These are phyloP conservation scores for Syrrhaptes paradoxus DNA, from an alignment of 2,113 vertebrate species.

Conservation along the genomic window DNA sequence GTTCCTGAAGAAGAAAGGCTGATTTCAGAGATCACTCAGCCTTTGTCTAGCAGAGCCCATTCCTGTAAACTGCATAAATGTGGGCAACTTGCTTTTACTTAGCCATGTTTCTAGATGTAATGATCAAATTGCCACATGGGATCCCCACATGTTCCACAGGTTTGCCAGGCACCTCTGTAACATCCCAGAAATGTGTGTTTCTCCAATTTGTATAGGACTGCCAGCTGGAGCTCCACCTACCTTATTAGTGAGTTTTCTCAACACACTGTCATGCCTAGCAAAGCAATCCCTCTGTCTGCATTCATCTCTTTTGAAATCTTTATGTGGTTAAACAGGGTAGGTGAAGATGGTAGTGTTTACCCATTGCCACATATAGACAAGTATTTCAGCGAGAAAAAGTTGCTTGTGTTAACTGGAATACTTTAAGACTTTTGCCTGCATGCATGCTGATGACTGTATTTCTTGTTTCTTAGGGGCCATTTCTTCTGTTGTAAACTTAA, in stretches of 20 bases:
- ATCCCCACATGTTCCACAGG: not conserved
- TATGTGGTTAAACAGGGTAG: not conserved
- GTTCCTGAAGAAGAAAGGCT: not conserved
- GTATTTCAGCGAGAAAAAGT: not conserved
- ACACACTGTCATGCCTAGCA: too few species aligned
- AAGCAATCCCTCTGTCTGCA: not conserved
- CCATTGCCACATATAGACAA: not conserved
- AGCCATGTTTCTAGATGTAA: not conserved
- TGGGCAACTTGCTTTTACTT: not conserved
- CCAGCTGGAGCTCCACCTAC: not conserved
- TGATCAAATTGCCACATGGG: not conserved
- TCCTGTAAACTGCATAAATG: not conserved
- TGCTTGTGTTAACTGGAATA: not conserved
- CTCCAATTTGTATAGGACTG: not conserved
- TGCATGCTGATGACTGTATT: not conserved
- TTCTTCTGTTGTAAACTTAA: not conserved
- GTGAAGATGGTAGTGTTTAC: not conserved
- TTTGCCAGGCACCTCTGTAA: not conserved
- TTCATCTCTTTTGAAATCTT: not conserved
- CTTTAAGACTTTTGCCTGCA: not conserved
- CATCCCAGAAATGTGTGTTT: not conserved
- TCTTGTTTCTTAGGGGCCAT: not conserved
- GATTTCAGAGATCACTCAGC: not conserved
- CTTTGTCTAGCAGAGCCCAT: not conserved
- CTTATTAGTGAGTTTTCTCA: not conserved